Base-by-base conservation (phyloP, 2,888 invertebrate species). In the Plusia festucae region DNA sequence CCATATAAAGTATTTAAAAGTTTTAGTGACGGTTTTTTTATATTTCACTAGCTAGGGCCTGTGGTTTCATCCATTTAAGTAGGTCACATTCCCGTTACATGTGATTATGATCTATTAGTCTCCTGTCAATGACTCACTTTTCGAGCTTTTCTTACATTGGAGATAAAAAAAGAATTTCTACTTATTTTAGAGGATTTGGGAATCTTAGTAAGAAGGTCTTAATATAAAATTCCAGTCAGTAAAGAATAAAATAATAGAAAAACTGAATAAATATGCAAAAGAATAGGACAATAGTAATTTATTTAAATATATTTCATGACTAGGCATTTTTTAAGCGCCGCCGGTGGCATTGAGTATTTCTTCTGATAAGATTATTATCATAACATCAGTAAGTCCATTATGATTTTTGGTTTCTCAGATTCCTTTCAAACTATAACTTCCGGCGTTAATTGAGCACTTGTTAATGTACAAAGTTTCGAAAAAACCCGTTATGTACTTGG, bases 251-350 rank as follows among this genome's bases (percentile, higher is more conserved):
- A 2, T 30, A 34, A 34, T 34, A 40, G 40, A n/a, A 40, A 40
- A 40, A 40, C 40, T n/a, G n/a, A 40, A 40, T 15, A 40, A 40
- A 40, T 40, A 40, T 40, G 40, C 40, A 40, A 40, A 40, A 15
- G 5, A n/a, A 40, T 40, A 40, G 40, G n/a, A 40, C n/a, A 40
- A 40, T 6, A 6, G 40, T n/a, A 40, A 40, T 40, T 40, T 40
- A 40, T 40, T 40, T 6, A 6, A 40, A 40, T 40, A n/a, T n/a
- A 40, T 40, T 40, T n/a, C 15, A 40, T 40, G 40, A 40, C 40
- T n/a, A 40, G 40, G n/a, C n/a, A 40, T 40, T 40, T 40, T 40
- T 40, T 15, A 15, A 40, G 4, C 40, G 40, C 40, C 40, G 40
- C 5, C 6, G 6, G n/a, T n/a, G 6, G n/a, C n/a, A 40, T 40